Evolutionary conservation across 2,797 vertebrate genomes (phyloP).

Genomic region (Alca torda): DNA sequence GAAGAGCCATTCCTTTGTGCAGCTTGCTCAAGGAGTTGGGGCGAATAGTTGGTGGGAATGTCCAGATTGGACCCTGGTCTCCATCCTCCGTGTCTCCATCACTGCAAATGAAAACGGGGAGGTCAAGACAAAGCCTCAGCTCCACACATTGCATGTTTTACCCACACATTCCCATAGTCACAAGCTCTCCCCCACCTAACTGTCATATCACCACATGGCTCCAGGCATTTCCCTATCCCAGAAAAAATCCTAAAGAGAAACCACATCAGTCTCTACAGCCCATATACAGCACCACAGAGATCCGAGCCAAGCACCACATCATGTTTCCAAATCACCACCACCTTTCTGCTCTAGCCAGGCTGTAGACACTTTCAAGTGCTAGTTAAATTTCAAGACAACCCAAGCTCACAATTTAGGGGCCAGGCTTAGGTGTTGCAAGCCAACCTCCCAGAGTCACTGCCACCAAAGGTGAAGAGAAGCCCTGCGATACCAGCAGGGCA

Average conservation of each 20-base stretch:
- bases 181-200: not conserved
- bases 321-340: not conserved
- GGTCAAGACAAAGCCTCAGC: not conserved
- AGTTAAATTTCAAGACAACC: not conserved
- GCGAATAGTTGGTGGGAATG: conserved; percentile 92
- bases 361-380: not conserved
- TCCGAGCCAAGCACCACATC: not conserved
- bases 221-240: not conserved
- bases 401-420: not conserved
- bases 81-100: conserved; percentile 89
- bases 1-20: conserved; percentile 86
- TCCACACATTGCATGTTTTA: rapidly evolving
- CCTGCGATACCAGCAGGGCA: not conserved
- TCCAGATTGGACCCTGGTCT: conserved; percentile 91
- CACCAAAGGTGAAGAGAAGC: not conserved
- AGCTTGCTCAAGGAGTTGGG: conserved; percentile 88
- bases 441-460: rapidly evolving
- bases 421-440: not conserved
- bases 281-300: not conserved
- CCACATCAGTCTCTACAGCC: not conserved
- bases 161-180: not conserved
- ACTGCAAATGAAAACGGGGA: conserved; percentile 62
- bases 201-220: not conserved
- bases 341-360: not conserved
- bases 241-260: not conserved